Percentiles rank a stretch among this genome's conserved stretches.
Conservation (phyloP, 1,140 invertebrate species). For the Colletes gigas region DNA sequence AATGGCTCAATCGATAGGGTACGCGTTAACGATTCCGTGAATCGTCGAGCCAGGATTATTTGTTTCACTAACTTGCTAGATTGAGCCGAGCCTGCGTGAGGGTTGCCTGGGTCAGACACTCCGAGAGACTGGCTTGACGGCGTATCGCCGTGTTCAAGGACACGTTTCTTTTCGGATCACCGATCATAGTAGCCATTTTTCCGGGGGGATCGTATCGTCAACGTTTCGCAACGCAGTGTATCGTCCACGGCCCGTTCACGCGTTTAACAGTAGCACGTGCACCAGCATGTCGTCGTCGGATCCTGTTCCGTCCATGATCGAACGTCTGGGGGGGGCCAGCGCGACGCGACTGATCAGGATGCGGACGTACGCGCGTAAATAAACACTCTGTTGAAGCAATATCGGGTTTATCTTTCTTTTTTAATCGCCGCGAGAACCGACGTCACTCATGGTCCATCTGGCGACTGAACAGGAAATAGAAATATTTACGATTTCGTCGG, state of each 20-base stretch:
- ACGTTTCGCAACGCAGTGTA: no score
- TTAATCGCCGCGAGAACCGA: background rate
- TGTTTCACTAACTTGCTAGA: conserved; percentile 73
- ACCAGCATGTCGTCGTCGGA: background rate
- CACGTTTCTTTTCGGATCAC: conserved; percentile 68
- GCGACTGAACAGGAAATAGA: background rate
- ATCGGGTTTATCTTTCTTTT: background rate
- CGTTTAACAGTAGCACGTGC: conserved; percentile 12
- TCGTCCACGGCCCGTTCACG: background rate
- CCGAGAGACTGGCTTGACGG: conserved; percentile 72
- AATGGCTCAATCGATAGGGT: no score
- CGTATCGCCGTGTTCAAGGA: conserved; percentile 63
- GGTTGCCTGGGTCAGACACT: conserved; percentile 74
- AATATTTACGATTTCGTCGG: background rate
- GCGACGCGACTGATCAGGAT: no score
- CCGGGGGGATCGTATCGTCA: background rate
- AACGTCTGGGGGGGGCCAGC: background rate
- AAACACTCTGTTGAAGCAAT: background rate
- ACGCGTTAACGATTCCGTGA: no score
- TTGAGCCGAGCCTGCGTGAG: conserved; percentile 77
- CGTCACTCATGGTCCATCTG: background rate
- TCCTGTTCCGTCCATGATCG: background rate
- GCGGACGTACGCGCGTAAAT: background rate
- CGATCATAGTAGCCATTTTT: conserved; percentile 70
- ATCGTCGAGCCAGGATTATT: no score